These are phyloP conservation scores for Stomatorhinus ivindoensis DNA, from an alignment of 2,113 vertebrate genomes.

Conservation along the genomic window DNA sequence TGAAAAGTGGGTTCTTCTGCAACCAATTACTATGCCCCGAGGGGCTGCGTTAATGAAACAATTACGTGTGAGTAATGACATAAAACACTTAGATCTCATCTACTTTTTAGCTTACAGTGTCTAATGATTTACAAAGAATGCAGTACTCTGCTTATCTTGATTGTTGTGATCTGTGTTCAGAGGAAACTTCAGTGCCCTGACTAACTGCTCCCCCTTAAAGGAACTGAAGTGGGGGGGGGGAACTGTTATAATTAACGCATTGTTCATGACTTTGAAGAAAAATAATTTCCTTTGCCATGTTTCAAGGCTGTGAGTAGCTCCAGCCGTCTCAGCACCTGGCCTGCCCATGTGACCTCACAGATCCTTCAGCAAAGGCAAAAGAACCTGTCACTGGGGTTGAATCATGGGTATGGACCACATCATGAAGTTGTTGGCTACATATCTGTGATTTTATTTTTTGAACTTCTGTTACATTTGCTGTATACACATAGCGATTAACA, in stretches of 20 bases:
- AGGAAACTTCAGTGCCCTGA: not conserved
- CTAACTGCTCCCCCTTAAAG: not conserved
- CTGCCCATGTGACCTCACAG: slow-evolving; percentile 47
- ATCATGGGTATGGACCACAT: slow-evolving; percentile 15
- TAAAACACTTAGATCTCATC: not conserved
- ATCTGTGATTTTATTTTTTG: not conserved
- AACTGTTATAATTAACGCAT: not conserved
- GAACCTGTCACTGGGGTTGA: slow-evolving; percentile 30
- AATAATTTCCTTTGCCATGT: not conserved
- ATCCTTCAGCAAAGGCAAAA: slow-evolving; percentile 41
- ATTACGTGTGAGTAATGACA: not conserved
- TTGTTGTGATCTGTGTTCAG: not conserved
- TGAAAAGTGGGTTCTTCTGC: not conserved
- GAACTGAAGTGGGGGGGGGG: not conserved
- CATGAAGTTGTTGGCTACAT: slow-evolving; percentile 38
- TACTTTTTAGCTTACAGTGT: not conserved
- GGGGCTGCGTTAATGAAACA: not conserved
- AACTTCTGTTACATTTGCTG: not conserved
- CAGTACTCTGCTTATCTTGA: not conserved
- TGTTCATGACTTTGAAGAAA: not conserved
- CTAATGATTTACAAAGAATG: not conserved
- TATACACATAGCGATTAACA: not conserved
- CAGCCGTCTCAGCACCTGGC: slow-evolving; percentile 52
- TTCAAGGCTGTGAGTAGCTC: slow-evolving; percentile 21
- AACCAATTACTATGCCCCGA: not conserved